Evolutionary conservation across 2,113 vertebrate species (phyloP), one percentile per base, ranked within the genome.

Genomic region (Cnemophilus loriae): DNA sequence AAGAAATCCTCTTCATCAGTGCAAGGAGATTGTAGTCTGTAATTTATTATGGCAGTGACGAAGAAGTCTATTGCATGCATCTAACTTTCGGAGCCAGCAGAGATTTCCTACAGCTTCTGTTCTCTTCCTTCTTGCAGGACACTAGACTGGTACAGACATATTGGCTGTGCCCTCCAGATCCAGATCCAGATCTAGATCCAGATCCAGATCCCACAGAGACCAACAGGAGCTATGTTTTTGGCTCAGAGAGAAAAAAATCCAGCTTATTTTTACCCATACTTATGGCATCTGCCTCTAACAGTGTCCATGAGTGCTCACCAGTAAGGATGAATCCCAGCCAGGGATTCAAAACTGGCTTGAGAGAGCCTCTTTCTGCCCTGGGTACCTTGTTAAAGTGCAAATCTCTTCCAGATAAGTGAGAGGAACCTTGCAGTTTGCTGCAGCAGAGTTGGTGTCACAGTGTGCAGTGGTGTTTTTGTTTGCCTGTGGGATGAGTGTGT

Each of bases 1-100:
- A 57, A 85, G 47, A 94, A 95, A 93, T 83, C 71, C 7, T 92
- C 92, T 95, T 95, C 87, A 95, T 94, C 79, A 78, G 41, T 33
- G 70, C 24, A 82, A 70, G 39, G 37, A 93, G 85, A 89, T 69
- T 33, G 52, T 84, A 70, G 53, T 88, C 67, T 37, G 37, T 89
- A 91, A 96, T 90, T 96, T 92, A 97, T 94, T 80, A 81, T n/a
- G 16, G 37, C 67, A 83, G 73, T 23, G 55, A 68, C 64, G 80
- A 76, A 69, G 23, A 89, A 56, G 78, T 42, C 35, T 53, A 20
- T 65, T 95, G 57, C 91, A n/a, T 35, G 13, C 7, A 3, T 68
- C 32, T 74, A 16, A 41, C 27, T 89, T 84, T 46, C 69, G 56
- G 49, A 60, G 23, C 44, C n/a, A 16, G 9, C 9, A 65, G 55